These are phyloP conservation scores for Drosophila seguyi DNA, from an alignment of 1,140 invertebrate species.

Conservation along the genomic window DNA sequence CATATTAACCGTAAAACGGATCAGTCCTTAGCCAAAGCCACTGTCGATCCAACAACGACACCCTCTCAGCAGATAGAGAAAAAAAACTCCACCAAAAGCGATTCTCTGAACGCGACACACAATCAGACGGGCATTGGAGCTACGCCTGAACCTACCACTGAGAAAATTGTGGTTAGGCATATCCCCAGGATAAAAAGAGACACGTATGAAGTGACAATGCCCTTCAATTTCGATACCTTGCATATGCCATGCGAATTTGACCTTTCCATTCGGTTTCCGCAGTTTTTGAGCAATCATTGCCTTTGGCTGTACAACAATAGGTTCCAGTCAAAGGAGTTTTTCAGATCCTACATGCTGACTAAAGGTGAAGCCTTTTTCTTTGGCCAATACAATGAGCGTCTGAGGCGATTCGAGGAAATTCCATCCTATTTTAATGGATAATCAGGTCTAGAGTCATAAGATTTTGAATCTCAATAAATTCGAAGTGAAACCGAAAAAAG, in stretches of 20 bases:
- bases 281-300: no score
- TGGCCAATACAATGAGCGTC: neutral
- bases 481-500: neutral
- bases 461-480: neutral
- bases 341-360: neutral
- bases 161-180: neutral
- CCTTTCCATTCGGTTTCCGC: no score
- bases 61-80: neutral
- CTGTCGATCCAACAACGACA: no score
- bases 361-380: neutral
- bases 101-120: no score
- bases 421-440: rapidly evolving
- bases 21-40: neutral
- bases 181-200: neutral
- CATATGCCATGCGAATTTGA: neutral
- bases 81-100: neutral
- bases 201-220: neutral
- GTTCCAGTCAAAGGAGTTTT: neutral
- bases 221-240: neutral
- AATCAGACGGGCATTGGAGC: neutral
- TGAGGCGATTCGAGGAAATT: neutral
- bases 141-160: no score
- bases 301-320: neutral
- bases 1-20: neutral
- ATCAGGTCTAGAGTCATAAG: no score